These are phyloP conservation scores for Calliopum simillimum DNA, from an alignment of 2,888 invertebrate species.

Conservation along the genomic window DNA sequence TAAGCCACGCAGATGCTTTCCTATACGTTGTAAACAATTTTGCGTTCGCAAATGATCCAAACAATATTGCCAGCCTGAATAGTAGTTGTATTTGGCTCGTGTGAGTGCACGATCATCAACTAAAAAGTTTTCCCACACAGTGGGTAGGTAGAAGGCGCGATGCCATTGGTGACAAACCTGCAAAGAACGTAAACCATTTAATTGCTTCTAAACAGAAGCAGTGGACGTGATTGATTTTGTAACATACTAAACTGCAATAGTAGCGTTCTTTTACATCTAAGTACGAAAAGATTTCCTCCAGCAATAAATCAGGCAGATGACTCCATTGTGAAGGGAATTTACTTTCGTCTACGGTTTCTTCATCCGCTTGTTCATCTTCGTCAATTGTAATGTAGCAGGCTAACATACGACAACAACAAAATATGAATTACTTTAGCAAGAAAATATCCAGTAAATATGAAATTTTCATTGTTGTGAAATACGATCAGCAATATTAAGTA, in stretches of 20 bases:
- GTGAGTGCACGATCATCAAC: conserved; percentile 80
- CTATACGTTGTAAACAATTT: conserved; percentile 77
- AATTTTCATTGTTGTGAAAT: background rate
- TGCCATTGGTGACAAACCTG: conserved; percentile 72
- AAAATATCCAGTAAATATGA: background rate
- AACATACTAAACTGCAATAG: conserved; percentile 78
- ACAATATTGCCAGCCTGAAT: conserved; percentile 80
- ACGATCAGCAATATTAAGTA: background rate
- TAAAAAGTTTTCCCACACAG: conserved; percentile 81
- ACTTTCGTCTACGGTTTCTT: conserved; percentile 61
- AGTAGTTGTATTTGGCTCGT: conserved; percentile 81
- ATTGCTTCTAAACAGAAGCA: background rate
- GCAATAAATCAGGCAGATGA: conserved; percentile 76
- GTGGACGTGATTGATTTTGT: background rate
- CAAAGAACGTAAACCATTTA: background rate
- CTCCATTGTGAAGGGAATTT: conserved; percentile 73
- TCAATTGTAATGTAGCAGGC: conserved; percentile 70
- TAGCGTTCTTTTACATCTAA: conserved; percentile 78
- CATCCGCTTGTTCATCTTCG: conserved; percentile 60
- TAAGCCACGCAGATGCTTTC: conserved; percentile 74
- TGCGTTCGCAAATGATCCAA: conserved; percentile 81
- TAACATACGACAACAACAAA: no score
- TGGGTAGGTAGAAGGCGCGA: conserved; percentile 77
- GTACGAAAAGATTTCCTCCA: conserved; percentile 79
- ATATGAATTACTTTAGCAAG: background rate